Percentiles rank a stretch among this genome's conserved stretches.
Evolutionary conservation across 2,888 invertebrate genomes (phyloP).

Genomic region (Achlya flavicornis): DNA sequence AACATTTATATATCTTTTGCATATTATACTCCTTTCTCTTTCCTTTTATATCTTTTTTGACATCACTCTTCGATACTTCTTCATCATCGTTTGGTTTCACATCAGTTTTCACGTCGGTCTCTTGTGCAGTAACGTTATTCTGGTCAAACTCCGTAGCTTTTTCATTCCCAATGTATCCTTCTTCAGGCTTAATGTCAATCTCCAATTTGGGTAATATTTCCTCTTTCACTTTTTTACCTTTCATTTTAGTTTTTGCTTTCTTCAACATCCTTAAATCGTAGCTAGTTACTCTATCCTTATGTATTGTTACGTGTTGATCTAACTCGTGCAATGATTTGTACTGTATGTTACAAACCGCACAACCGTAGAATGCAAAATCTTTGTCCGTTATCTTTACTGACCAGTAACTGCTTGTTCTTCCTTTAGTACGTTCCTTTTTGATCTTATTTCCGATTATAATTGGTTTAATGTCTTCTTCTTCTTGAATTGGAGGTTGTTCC

Average conservation of each 20-base stretch:
- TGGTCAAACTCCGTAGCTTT: slow-evolving; percentile 49
- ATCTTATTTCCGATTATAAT: slow-evolving; percentile 27
- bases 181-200: slow-evolving; percentile 73
- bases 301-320: slow-evolving; percentile 66
- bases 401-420: slow-evolving; percentile 60
- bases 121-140: slow-evolving; percentile 18
- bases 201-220: slow-evolving; percentile 30
- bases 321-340: slow-evolving; percentile 56
- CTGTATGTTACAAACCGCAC: slow-evolving; percentile 68
- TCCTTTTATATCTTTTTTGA: slow-evolving; percentile 11
- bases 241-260: slow-evolving; percentile 57
- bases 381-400: slow-evolving; percentile 68
- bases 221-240: slow-evolving; percentile 45
- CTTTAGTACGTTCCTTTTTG: slow-evolving; percentile 31
- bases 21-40: slow-evolving; percentile 43
- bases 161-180: slow-evolving; percentile 71
- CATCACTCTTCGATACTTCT: slow-evolving; percentile 10
- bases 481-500: slow-evolving; percentile 15
- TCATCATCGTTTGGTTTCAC: slow-evolving; percentile 19
- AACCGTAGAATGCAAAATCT: slow-evolving; percentile 70
- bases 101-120: not conserved
- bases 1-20: slow-evolving; percentile 75
- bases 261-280: slow-evolving; percentile 68
- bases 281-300: slow-evolving; percentile 71
- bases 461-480: slow-evolving; percentile 19